Evolutionary conservation across 2,888 invertebrate genomes (phyloP), one percentile per base, ranked within the genome.

Genomic region (Leptothorax acervorum): DNA sequence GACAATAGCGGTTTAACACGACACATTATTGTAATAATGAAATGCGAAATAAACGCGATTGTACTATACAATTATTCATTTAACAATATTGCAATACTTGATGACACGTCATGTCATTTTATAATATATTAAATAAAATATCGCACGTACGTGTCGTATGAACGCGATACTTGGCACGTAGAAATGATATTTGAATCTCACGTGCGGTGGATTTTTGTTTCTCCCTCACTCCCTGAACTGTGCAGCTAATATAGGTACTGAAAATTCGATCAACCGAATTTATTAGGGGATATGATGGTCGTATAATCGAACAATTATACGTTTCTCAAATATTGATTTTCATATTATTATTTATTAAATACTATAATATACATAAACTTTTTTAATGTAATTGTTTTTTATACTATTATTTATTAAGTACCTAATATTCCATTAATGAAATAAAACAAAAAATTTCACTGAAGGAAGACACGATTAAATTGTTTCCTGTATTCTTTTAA

Each of bases 21-120:
- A 70, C 73, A 57, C 60, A 18, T 71, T 79, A 68, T 79, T 71
- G 48, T 79, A 35, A 79, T 79, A 79, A 71, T 60, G 79, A 79
- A 71, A 79, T 79, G 48, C 48, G 48, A 71, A 71, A 71, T 35
- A 71, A 79, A 79, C 48, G 15, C 60, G 60, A 45, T 71, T 78
- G 28, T 66, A 18, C 35, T 78, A 18, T 66, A 18, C 35, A 48
- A 68, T 78, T 39, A 79, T 71, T 79, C 23, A 70, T 79, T 79
- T 79, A 71, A 79, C 35, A 57, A 12, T 63, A 39, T 39, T 70
- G 45, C 23, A 55, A 60, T 79, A 79, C 45, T 79, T 71, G 60
- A 71, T 60, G 60, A 79, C 23, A 71, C 57, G 15, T 70, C 45
- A 23, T 60, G 35, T 48, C 71, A 57, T 70, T 48, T 53, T 51